Evolutionary conservation across 1,140 invertebrate species (phyloP), one percentile per base, ranked within the genome.

Genomic region (Drosophila lini): DNA sequence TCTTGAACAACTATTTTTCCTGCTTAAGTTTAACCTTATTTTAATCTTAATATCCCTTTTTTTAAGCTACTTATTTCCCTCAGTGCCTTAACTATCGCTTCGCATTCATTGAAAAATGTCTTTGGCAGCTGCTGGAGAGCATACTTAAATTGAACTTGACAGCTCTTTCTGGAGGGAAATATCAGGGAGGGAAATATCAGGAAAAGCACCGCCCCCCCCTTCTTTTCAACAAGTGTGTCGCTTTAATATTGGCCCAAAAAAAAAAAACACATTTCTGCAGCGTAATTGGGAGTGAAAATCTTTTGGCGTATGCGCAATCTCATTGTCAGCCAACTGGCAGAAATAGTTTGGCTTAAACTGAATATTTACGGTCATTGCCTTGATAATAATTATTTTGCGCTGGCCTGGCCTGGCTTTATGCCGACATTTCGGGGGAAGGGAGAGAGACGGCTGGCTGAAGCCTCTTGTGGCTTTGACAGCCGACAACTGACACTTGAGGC

Each of bases 401-500:
- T 53, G 36, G 52, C 52, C 13, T 52, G 36, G 52, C 52, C 22
- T 44, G 36, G 67, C 52, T n/a, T 19, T 31, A 25, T 13, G 65
- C 69, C 67, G 50, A 47, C 19, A 28, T 32, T 32, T 5, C 13
- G 19, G 13, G 22, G 50, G 13, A 5, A 2, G 4, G 13, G 16
- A 25, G 7, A 25, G 7, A 48, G 32, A 61, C 31, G 55, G 31
- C 32, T 25, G 25, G 25, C 32, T 48, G 34, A 59, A 58, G 74
- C 32, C 63, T 73, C 52, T 53, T 70, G 79, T 52, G 77, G 60
- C 73, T 64, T 58, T 89, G 83, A 88, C 83, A 84, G 83, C 67
- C 84, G 80, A 73, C 84, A 85, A 86, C 83, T 79, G 83, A 74
- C 83, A 86, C 83, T 89, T 78, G 84, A 79, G 77, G 84, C 78